Percentiles rank a stretch among this genome's conserved stretches.
Evolutionary conservation across 2,113 vertebrate species (phyloP).

Genomic region (Nyctibius bracteatus): DNA sequence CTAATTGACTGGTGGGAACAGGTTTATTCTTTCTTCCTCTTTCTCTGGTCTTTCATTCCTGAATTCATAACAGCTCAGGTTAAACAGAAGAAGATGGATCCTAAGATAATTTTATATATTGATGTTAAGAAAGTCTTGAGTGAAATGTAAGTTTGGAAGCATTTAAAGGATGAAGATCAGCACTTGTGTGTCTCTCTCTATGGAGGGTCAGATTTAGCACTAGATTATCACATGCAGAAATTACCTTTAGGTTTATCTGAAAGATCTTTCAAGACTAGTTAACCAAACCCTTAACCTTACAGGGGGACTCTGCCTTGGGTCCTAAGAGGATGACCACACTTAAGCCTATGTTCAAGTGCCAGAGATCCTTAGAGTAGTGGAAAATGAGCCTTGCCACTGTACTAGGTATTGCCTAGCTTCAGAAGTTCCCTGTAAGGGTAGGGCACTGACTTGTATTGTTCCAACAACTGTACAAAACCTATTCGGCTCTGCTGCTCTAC

Average conservation of each 20-base stretch:
- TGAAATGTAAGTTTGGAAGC: neutral
- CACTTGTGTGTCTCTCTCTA: fast-evolving
- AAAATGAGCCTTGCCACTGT: neutral
- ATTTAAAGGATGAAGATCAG: neutral
- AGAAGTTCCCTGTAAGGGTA: neutral
- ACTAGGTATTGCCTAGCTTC: neutral
- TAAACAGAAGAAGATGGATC: neutral
- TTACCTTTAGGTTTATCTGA: neutral
- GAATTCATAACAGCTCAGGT: neutral
- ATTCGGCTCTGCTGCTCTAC: neutral
- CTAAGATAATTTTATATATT: neutral
- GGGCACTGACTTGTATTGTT: neutral
- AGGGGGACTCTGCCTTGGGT: neutral
- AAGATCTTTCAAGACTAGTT: neutral
- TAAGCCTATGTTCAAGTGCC: neutral
- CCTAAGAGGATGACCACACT: neutral
- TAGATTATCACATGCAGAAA: neutral
- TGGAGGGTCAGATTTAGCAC: neutral
- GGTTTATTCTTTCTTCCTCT: neutral
- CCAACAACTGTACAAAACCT: neutral
- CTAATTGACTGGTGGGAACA: neutral
- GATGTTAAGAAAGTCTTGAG: neutral
- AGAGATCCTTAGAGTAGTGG: neutral
- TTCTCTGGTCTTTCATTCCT: neutral
- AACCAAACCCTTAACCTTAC: neutral